These are phyloP conservation scores for Antennarius maculatus DNA, from an alignment of 2,797 vertebrate species.

Conservation along the genomic window DNA sequence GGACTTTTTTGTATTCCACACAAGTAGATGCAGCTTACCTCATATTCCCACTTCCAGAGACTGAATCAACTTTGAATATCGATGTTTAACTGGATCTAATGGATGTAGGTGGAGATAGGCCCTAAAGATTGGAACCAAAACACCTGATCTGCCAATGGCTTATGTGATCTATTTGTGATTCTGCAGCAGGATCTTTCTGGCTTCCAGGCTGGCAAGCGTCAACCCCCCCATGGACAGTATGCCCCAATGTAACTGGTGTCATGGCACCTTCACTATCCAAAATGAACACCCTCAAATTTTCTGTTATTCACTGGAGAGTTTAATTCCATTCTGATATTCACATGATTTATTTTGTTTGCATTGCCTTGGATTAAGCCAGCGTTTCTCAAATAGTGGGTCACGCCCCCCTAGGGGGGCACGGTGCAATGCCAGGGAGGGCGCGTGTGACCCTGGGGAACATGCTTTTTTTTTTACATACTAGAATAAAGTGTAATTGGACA, in stretches of 20 bases:
- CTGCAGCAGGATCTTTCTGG: constrained; percentile 72
- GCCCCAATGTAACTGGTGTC: constrained; percentile 83
- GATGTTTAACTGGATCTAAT: constrained; percentile 46
- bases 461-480: too few species aligned
- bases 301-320: constrained; percentile 74
- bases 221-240: constrained; percentile 73
- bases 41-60: constrained; percentile 42
- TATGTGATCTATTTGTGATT: constrained; percentile 83
- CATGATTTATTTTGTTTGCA: constrained; percentile 43
- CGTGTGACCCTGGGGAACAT: too few species aligned
- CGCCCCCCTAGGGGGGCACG: too few species aligned
- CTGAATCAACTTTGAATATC: constrained; percentile 57
- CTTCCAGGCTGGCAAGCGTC: constrained; percentile 80
- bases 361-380: constrained; percentile 56
- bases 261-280: constrained; percentile 71
- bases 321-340: constrained; percentile 73
- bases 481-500: too few species aligned
- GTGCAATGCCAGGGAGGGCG: too few species aligned
- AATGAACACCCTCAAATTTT: constrained; percentile 74
- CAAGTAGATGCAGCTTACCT: constrained; percentile 10
- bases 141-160: constrained; percentile 66
- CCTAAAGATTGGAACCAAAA: constrained; percentile 74
- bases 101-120: constrained; percentile 67
- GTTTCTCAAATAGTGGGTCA: too few species aligned
- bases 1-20: constrained; percentile 17